Base-by-base conservation (phyloP, 1,140 invertebrate genomes). In the Drosophila sproati region DNA sequence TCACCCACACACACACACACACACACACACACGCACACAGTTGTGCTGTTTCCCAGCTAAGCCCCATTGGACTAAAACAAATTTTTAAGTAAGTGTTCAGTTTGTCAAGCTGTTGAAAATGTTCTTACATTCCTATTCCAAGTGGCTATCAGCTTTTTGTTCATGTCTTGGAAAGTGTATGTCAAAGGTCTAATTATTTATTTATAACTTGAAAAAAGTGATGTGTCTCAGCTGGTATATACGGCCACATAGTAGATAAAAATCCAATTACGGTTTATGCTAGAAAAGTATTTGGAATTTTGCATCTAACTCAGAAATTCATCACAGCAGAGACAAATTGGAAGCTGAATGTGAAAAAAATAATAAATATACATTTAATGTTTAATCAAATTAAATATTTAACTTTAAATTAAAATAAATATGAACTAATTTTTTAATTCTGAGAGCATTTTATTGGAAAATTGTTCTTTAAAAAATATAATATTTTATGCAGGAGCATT, bases 21-120 rank as follows among this genome's bases (percentile, higher is more conserved):
- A 81, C 43, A 52, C 37, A 20, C 77, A 55, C 66, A 70, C 59
- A 54, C 63, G 35, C 73, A 72, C 56, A 39, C 82, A 82, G 74
- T 69, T 78, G 80, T 80, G 64, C 39, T 41, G 48, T 61, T 73
- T 82, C 82, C 67, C 68, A 73, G 56, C 47, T 37, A 35, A 50
- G 35, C 55, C 55, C n/a, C 45, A 50, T 34, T 32, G 5, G 43
- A 43, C 7, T 48, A 31, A 60, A 57, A 67, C 52, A 57, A 20
- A 48, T 67, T 45, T 67, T 57, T 61, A 73, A 73, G 62, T 41
- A 52, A 48, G 48, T 31, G 31, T 67, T 52, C 37, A 57, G 54
- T 45, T 60, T 73, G 56, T 54, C 72, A 69, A 74, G 50, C 69
- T 69, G 48, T 61, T 74, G 62, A 43, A 10, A 12, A 47, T 29